Conservation (phyloP, 2,113 vertebrate species). For the Suncus etruscus region DNA sequence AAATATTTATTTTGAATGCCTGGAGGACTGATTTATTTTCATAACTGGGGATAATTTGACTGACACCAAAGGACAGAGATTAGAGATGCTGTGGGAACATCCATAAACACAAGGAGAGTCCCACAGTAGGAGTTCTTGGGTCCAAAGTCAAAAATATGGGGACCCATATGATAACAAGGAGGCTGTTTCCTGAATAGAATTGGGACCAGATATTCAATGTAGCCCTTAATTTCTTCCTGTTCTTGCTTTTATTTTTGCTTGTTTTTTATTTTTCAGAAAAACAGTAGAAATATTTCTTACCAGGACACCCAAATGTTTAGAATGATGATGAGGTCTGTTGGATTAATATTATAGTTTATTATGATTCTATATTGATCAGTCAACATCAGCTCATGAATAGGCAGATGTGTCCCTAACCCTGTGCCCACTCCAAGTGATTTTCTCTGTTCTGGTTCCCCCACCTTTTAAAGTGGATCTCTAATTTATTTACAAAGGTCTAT, state of each 20-base stretch:
- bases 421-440: no score
- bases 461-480: no score
- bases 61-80: no score
- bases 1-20: not conserved
- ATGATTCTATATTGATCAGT: no score
- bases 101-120: not conserved
- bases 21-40: not conserved
- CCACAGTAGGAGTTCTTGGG: no score
- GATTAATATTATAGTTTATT: no score
- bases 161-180: not conserved
- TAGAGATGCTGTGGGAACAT: not conserved
- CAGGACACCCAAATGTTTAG: not conserved
- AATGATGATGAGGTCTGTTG: not conserved
- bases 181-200: no score
- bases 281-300: no score
- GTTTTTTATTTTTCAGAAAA: no score
- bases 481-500: no score
- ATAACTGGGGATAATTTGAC: not conserved
- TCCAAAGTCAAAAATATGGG: not conserved
- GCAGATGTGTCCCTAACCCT: not conserved
- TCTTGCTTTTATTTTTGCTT: no score
- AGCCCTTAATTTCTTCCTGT: no score
- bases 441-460: not conserved
- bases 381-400: not conserved
- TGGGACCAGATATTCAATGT: accelerated